phyloP scores from a whole-genome alignment of 2,797 vertebrate species.

The Nothura maculosa region DNA sequence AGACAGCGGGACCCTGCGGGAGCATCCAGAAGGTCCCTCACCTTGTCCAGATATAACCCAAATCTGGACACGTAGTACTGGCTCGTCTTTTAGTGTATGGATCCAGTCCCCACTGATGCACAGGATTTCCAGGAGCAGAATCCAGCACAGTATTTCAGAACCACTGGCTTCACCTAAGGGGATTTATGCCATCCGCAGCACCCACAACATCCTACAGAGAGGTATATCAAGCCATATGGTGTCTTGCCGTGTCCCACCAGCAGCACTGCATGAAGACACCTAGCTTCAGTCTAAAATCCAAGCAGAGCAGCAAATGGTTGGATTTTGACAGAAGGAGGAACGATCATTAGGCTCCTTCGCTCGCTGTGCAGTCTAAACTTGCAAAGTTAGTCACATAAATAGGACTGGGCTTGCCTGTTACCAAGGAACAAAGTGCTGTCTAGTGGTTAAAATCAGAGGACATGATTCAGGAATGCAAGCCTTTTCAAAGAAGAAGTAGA shows the following conservation, averaged over 20 bases:
- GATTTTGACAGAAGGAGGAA: slow-evolving; percentile 55
- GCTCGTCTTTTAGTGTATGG: background rate
- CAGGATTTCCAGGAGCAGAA: background rate
- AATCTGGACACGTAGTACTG: background rate
- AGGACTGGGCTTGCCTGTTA: slow-evolving; percentile 71
- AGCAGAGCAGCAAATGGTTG: slow-evolving; percentile 3
- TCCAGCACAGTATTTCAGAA: background rate
- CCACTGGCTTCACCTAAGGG: background rate
- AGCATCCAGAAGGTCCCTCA: background rate
- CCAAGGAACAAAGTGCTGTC: slow-evolving; percentile 70
- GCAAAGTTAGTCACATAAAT: slow-evolving; percentile 73
- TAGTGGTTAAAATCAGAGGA: slow-evolving; percentile 71
- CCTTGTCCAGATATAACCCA: background rate
- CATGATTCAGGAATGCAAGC: slow-evolving; percentile 71
- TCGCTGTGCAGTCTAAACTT: slow-evolving; percentile 61
- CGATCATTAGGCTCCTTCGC: slow-evolving; percentile 53
- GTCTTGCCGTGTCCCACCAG: background rate
- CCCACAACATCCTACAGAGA: background rate
- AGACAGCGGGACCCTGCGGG: background rate
- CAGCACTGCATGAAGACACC: background rate
- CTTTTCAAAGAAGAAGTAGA: slow-evolving; percentile 70
- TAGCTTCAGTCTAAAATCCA: background rate
- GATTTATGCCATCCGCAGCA: background rate
- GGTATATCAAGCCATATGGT: background rate
- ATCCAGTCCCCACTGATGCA: background rate